Percentiles rank a stretch among this genome's conserved stretches.
phyloP scores from a whole-genome alignment of 2,797 vertebrate species.

The Buceros bicornis region DNA sequence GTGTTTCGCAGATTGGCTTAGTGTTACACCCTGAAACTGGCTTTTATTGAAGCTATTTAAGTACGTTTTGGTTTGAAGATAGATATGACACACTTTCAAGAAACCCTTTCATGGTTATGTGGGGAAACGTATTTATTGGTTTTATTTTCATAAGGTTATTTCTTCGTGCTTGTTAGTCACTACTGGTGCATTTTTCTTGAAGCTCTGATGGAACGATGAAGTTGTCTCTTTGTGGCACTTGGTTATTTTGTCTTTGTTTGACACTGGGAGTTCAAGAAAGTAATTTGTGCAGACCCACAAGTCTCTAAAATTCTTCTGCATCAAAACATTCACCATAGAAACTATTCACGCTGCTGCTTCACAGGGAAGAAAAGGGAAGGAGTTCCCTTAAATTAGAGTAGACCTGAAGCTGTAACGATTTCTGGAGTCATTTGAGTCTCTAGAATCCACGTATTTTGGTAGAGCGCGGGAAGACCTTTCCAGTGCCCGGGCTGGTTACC shows the following conservation, averaged over 20 bases:
- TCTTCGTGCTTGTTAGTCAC: background rate
- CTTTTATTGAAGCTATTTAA: background rate
- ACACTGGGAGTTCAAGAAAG: background rate
- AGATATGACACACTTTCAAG: background rate
- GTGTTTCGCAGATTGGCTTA: background rate
- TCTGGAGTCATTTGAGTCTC: background rate
- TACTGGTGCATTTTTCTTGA: background rate
- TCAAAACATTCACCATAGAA: background rate
- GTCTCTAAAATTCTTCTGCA: background rate
- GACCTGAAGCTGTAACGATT: background rate
- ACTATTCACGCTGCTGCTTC: background rate
- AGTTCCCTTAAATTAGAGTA: background rate
- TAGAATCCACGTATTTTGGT: background rate
- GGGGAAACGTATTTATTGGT: background rate
- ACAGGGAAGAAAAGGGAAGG: background rate
- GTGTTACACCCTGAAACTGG: background rate
- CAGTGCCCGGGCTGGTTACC: background rate
- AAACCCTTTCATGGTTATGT: background rate
- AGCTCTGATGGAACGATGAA: background rate
- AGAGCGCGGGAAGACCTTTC: background rate
- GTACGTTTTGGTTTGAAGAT: background rate
- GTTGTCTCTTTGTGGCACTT: background rate
- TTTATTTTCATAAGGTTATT: background rate
- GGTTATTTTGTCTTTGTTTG: background rate
- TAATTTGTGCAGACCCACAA: background rate